A percentile compares a stretch with the other conserved stretches of the same genome.
phyloP scores from a whole-genome alignment of 2,113 vertebrate genomes.

The Isichthys henryi region DNA sequence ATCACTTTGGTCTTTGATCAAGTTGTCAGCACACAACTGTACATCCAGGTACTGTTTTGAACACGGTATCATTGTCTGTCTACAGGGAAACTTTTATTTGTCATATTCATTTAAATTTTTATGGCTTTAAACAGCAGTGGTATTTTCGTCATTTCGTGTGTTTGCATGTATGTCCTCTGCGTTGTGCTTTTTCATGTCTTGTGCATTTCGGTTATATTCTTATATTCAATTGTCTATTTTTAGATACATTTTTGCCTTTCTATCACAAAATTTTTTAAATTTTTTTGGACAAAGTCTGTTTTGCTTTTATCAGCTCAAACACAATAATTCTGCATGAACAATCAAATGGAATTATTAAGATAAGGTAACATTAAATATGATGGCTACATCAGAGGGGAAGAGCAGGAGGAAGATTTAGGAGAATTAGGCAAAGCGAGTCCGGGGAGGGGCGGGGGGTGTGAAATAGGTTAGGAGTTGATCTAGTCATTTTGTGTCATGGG shows the following conservation, averaged over 20 bases:
- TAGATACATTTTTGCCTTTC: neutral
- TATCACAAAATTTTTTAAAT: too few relatives aligned
- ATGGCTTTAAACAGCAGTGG: neutral
- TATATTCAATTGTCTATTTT: constrained; percentile 18
- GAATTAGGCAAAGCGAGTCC: neutral
- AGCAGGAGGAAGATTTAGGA: neutral
- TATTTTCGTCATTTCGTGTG: neutral
- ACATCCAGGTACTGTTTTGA: constrained; percentile 52
- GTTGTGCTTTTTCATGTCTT: constrained; percentile 12
- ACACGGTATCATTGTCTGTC: constrained; percentile 1
- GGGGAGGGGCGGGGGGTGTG: constrained; percentile 27
- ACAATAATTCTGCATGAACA: neutral
- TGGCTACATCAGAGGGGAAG: neutral
- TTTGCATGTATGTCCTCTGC: constrained; percentile 4
- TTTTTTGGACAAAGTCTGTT: neutral
- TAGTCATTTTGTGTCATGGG: constrained; percentile 48
- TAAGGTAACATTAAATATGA: neutral
- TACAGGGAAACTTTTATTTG: neutral
- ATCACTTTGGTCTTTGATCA: constrained; percentile 29
- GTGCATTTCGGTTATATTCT: neutral
- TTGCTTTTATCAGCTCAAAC: neutral
- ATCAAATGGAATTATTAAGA: neutral
- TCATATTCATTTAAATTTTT: neutral
- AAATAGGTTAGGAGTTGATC: constrained; percentile 42
- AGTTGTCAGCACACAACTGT: constrained; percentile 27